phyloP scores from a whole-genome alignment of 2,888 invertebrate genomes.

The Tridacna gigas region DNA sequence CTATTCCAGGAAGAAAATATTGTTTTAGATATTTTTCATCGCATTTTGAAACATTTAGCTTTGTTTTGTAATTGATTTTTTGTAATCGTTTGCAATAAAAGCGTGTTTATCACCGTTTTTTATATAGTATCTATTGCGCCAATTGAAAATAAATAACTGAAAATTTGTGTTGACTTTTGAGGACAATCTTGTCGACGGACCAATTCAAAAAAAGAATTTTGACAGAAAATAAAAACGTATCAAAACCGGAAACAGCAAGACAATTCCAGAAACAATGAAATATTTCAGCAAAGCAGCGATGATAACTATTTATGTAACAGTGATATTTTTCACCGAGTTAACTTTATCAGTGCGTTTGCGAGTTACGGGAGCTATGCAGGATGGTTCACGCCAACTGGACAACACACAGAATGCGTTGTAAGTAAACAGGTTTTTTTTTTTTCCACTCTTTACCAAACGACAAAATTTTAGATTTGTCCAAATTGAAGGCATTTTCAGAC shows the following conservation, averaged over 20 bases:
- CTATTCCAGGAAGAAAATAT: too few relatives aligned
- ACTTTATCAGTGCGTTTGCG: conserved; percentile 8
- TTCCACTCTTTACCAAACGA: neutral
- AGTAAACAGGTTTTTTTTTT: neutral
- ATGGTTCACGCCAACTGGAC: neutral
- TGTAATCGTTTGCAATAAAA: too few relatives aligned
- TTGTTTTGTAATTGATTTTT: too few relatives aligned
- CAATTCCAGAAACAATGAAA: neutral
- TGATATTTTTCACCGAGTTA: conserved; percentile 3
- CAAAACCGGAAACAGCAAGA: neutral
- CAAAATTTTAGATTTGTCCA: neutral
- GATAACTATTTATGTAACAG: conserved; percentile 7
- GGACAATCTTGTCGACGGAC: too few relatives aligned
- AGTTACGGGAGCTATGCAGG: neutral
- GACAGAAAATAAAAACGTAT: neutral
- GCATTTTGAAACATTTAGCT: too few relatives aligned
- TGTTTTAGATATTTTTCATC: too few relatives aligned
- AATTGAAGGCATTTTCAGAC: neutral
- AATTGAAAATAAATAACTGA: too few relatives aligned
- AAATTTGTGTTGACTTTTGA: too few relatives aligned
- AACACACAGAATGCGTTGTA: conserved; percentile 1
- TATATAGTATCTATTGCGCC: too few relatives aligned
- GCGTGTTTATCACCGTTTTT: too few relatives aligned
- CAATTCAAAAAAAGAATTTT: neutral
- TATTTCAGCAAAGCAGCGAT: conserved; percentile 4